Conservation (phyloP, 2,797 vertebrate genomes). For the Anniella stebbinsi region DNA sequence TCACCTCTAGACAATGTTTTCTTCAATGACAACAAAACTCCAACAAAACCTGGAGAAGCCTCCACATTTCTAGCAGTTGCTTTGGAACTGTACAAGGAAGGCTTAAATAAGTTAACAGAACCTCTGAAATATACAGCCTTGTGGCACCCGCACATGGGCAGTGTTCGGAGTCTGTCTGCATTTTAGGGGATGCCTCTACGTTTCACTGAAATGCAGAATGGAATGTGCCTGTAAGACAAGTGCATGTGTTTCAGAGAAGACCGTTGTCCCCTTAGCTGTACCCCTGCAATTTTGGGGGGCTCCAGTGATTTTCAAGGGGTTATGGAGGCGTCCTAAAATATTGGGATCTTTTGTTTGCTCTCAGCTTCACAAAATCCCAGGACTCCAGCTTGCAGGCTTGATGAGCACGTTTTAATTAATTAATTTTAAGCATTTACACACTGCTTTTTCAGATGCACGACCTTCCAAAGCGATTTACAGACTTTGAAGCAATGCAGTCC, state of each 20-base stretch:
- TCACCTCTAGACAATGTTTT: background rate
- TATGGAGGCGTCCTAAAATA: no score
- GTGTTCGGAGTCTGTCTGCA: background rate
- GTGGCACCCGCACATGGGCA: no score
- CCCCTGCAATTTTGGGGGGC: background rate
- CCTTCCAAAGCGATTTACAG: background rate
- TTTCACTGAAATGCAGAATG: background rate
- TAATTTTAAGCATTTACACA: background rate
- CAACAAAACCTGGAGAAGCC: background rate
- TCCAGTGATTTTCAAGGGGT: no score
- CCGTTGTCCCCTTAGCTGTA: no score
- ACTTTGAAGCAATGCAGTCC: background rate
- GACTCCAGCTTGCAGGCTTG: background rate
- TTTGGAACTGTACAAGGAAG: background rate
- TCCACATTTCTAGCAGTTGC: background rate
- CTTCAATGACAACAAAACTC: background rate
- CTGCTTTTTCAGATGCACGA: background rate
- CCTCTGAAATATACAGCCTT: no score
- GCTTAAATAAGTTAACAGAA: no score
- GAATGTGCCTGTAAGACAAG: background rate
- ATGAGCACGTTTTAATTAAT: no score
- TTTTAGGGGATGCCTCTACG: background rate
- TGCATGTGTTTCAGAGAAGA: no score
- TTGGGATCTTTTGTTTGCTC: no score
- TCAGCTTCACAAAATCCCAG: no score